Base-by-base conservation (phyloP, 2,888 invertebrate genomes). In the Zeuzera pyrina region DNA sequence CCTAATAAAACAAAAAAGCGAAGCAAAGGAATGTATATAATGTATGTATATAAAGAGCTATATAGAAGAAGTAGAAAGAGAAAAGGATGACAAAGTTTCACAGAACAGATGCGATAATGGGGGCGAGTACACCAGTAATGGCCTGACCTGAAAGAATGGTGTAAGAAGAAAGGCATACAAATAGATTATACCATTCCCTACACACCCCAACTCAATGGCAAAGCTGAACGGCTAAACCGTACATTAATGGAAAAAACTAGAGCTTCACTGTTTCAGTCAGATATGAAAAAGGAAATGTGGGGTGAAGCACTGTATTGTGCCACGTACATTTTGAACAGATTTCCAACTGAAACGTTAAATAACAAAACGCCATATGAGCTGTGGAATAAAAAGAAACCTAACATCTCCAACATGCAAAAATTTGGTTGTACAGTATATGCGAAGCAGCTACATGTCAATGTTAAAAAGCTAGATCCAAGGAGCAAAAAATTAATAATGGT, bases 161-260 rank as follows among this genome's bases (percentile, higher is more conserved):
- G 52, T 47, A 40, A 45, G 28, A 29, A 19, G 52, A 59, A 51
- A 43, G 54, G 55, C n/a, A 55, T 60, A 23, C 50, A 33, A 19
- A 58, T 52, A 45, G 54, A 65, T 52, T 55, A 61, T 27, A 67
- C 67, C 33, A 57, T 69, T 33, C 60, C 66, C 31, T 41, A 52
- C 36, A 64, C 66, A 12, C 68, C 64, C 31, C 57, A 66, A 45
- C 49, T 52, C 43, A 71, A 68, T 52, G 59, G 59, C 35, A 53
- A 63, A 8, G 42, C 61, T 12, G 64, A 68, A 38, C 42, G 65
- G 2, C 63, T 67, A 60, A 49, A 47, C 19, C 34, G 63, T 37
- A 57, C 57, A 11, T 47, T 70, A 24, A 56, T 57, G 5, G 63
- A 67, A 45, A 65, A 54, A 37, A 57, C 60, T 29, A 49, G 64